Evolutionary conservation across 2,113 vertebrate species (phyloP).

Genomic region (Hippocampus abdominalis): DNA sequence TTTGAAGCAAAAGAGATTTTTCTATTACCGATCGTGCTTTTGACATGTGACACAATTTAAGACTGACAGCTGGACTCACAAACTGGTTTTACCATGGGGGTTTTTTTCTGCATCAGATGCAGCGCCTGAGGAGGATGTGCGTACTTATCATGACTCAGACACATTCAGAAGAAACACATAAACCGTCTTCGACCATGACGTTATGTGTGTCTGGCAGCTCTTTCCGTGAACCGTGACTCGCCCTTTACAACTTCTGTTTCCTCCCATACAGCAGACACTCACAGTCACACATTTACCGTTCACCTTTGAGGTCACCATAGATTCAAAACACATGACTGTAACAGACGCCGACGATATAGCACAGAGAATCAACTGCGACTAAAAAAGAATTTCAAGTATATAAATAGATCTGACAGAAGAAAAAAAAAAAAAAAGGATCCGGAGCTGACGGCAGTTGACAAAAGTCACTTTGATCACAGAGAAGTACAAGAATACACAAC

Average conservation of each 20-base stretch:
- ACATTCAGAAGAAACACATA: conserved; percentile 11
- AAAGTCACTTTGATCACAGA: conserved; percentile 1
- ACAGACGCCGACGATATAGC: neutral
- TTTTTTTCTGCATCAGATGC: neutral
- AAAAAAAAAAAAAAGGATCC: neutral
- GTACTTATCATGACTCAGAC: conserved; percentile 32
- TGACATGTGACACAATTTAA: neutral
- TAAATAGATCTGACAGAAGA: conserved; percentile 13
- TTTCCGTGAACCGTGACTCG: conserved; percentile 33
- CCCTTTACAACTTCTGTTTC: neutral
- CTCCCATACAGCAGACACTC: conserved; percentile 8
- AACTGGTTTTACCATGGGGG: neutral
- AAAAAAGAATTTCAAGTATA: neutral
- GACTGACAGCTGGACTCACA: neutral
- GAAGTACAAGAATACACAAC: neutral
- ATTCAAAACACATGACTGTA: neutral
- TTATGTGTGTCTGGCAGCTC: conserved; percentile 34
- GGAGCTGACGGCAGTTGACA: neutral
- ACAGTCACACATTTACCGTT: neutral
- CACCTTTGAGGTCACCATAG: neutral
- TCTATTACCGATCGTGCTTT: neutral
- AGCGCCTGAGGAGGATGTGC: neutral
- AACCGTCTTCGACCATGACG: conserved; percentile 33
- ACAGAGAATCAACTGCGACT: conserved; percentile 1
- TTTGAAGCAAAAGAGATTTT: conserved; percentile 31